Percentiles rank a stretch among this genome's conserved stretches.
phyloP scores from a whole-genome alignment of 2,113 vertebrate species.

The Datnioides undecimradiatus region DNA sequence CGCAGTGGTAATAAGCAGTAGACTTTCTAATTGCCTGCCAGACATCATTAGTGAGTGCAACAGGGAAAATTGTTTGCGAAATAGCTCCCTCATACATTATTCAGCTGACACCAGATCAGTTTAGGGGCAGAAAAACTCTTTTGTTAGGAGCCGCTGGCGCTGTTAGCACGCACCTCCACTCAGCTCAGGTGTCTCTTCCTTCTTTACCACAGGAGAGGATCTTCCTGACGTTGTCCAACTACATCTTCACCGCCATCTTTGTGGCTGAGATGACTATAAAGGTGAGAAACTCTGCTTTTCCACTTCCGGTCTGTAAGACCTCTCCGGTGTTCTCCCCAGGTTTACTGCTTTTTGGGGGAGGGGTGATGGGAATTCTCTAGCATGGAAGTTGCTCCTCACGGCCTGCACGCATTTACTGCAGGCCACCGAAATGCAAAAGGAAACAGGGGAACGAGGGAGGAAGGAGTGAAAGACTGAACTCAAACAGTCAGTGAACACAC shows the following conservation, averaged over 20 bases:
- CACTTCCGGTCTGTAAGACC: neutral
- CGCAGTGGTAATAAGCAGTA: constrained; percentile 36
- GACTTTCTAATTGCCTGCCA: constrained; percentile 44
- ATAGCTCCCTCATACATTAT: constrained; percentile 59
- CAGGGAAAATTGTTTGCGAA: constrained; percentile 25
- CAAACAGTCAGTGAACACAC: constrained; percentile 8
- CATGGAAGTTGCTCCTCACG: neutral
- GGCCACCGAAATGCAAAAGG: constrained; percentile 7
- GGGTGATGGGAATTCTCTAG: neutral
- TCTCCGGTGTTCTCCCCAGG: neutral
- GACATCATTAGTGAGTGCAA: constrained; percentile 54
- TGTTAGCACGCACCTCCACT: neutral
- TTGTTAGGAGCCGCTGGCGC: neutral
- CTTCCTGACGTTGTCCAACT: constrained; percentile 96
- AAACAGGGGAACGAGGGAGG: constrained; percentile 7
- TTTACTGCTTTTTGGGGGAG: neutral
- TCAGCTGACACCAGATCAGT: constrained; percentile 33
- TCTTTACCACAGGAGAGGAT: constrained; percentile 89
- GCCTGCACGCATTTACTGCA: neutral
- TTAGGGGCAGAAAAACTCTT: neutral
- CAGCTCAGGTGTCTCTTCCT: constrained; percentile 47
- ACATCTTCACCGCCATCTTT: constrained; percentile 98
- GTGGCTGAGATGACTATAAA: constrained; percentile 97
- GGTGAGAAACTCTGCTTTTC: constrained; percentile 81
- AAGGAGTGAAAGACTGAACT: constrained; percentile 6